Conservation (phyloP, 1,140 invertebrate genomes). For the Pachyrhynchus sulphureomaculatus region DNA sequence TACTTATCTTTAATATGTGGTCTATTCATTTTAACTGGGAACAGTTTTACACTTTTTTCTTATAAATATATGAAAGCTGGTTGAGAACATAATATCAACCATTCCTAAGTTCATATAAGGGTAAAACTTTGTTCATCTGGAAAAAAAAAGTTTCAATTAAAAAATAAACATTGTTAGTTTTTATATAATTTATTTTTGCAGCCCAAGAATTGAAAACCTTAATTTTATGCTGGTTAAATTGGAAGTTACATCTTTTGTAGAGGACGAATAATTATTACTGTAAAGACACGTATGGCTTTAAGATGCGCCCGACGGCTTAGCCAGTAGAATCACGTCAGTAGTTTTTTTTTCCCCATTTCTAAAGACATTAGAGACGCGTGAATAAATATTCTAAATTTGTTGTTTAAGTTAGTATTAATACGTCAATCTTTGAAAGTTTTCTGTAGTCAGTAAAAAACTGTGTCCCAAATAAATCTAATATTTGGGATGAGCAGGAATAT, state of each 20-base stretch:
- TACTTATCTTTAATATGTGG: slow-evolving; percentile 32
- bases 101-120: background rate
- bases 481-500: too few relatives aligned
- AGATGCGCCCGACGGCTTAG: background rate
- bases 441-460: too few relatives aligned
- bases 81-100: slow-evolving; percentile 11
- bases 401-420: too few relatives aligned
- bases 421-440: too few relatives aligned
- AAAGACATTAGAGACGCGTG: background rate
- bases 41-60: slow-evolving; percentile 2
- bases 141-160: background rate
- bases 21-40: background rate
- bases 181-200: too few relatives aligned
- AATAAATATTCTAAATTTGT: too few relatives aligned
- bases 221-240: too few relatives aligned
- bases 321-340: background rate
- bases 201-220: too few relatives aligned
- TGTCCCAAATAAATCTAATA: too few relatives aligned
- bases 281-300: too few relatives aligned
- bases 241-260: too few relatives aligned
- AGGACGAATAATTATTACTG: too few relatives aligned
- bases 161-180: background rate
- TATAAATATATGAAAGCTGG: background rate
- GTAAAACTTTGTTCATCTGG: background rate
- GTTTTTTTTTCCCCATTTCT: slow-evolving; percentile 7